A percentile compares a stretch with the other conserved stretches of the same genome.
These are phyloP conservation scores for Sarcoramphus papa DNA, from an alignment of 2,797 vertebrate species.

Conservation along the genomic window DNA sequence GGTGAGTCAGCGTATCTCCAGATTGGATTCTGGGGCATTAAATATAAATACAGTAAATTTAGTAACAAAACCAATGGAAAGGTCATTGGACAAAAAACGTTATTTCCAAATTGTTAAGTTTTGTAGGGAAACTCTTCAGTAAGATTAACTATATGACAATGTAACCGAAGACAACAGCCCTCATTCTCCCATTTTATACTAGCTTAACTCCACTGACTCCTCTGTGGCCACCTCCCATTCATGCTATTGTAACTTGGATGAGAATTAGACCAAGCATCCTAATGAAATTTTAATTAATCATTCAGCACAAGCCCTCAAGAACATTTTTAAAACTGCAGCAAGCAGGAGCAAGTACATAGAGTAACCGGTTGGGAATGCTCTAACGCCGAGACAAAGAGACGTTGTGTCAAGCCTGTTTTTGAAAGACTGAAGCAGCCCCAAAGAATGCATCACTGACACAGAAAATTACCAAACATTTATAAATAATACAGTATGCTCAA, in stretches of 20 bases:
- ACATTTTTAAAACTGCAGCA: neutral
- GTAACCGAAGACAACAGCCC: neutral
- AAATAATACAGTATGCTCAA: conserved; percentile 55
- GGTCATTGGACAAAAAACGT: neutral
- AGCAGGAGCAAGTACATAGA: neutral
- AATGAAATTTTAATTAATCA: conserved; percentile 30
- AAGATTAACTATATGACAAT: neutral
- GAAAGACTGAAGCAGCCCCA: conserved; percentile 10
- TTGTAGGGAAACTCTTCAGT: neutral
- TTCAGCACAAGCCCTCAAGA: neutral
- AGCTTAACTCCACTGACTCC: neutral
- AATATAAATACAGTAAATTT: neutral
- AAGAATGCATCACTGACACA: conserved; percentile 40
- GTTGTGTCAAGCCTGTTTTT: neutral
- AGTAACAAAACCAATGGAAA: neutral
- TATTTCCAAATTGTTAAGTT: neutral
- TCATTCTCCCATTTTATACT: neutral
- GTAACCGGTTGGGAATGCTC: neutral
- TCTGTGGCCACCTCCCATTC: neutral
- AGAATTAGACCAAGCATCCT: neutral
- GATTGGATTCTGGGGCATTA: neutral
- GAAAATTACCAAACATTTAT: conserved; percentile 60
- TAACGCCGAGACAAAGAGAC: neutral
- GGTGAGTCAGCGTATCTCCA: neutral
- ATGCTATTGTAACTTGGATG: neutral